Base-by-base conservation (phyloP, 64 coral and sea anemone genomes). In the Montipora foliosa region DNA sequence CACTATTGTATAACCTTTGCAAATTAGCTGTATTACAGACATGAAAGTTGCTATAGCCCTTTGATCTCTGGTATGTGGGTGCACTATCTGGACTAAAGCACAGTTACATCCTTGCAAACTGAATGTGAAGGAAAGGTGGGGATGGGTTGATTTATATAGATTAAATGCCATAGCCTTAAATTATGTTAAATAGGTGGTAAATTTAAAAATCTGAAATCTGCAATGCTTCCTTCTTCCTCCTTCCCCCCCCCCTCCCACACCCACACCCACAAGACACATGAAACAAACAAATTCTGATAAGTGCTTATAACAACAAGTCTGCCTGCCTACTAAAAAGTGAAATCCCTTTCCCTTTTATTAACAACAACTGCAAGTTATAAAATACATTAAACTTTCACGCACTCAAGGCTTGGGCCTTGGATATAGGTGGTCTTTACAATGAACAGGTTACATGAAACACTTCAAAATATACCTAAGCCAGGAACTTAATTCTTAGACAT, bases 81-180 rank as follows among this genome's bases (percentile, higher is more conserved):
- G 69, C 69, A 24, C 69, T 73, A 73, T 29, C 69, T 73, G 29
- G n/a, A 73, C 69, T 20, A 29, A 73, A 24, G 69, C 69, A 73
- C 20, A 24, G 69, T 68, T 73, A 29, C 22, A 29, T 0, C n/a
- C 19, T 73, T 29, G 22, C 22, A 73, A 73, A 73, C 61, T 64
- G 61, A 73, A 73, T 24, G 20, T 73, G 69, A 73, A 73, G 2
- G 69, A 73, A 73, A 73, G 22, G 3, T 24, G 15, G 69, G 69
- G 69, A 29, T 29, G 21, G 69, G 69, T 73, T 68, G 69, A 73
- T 73, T 73, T 73, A 20, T 73, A 73, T 3, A 73, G 19, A 22
- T 73, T 73, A 73, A 73, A 73, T 24, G 22, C 69, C 69, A 73
- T 73, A 73, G 69, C 69, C 69, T 73, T 73, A 73, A 73, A 24